Percentiles rank a stretch among this genome's conserved stretches.
Evolutionary conservation across 37 sponge, comb jelly and placozoan genomes (phyloP).

Genomic region (Hexactinellida sp.): DNA sequence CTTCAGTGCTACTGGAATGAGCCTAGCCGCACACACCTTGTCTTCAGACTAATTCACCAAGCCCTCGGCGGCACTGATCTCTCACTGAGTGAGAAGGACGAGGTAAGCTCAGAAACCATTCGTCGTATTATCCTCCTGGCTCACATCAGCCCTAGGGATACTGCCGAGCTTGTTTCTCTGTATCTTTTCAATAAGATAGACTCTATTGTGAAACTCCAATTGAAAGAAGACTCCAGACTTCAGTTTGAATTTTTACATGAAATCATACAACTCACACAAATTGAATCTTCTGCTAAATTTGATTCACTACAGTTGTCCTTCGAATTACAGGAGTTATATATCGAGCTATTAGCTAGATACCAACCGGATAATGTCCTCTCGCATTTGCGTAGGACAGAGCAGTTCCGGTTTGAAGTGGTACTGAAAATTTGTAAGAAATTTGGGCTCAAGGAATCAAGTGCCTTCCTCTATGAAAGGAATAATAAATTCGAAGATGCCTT

Average conservation of each 20-base stretch:
- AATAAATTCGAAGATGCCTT: background rate
- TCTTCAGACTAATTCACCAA: background rate
- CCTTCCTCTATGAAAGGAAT: background rate
- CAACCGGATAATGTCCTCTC: background rate
- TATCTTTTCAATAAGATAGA: background rate
- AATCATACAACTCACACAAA: background rate
- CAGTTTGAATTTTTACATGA: background rate
- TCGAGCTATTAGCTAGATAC: background rate
- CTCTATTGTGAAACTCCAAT: background rate
- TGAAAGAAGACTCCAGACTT: background rate
- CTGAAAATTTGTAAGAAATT: background rate
- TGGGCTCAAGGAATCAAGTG: background rate
- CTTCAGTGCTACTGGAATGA: constrained; percentile 1
- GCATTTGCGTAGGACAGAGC: background rate
- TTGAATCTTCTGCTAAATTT: background rate
- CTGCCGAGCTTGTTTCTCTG: background rate
- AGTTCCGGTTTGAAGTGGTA: background rate
- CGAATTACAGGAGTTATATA: background rate
- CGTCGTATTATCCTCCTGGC: background rate
- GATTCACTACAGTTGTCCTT: background rate
- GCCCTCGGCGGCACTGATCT: background rate
- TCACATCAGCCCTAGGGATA: background rate
- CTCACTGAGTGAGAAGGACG: background rate
- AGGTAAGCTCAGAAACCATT: background rate
- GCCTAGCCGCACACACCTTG: background rate